Evolutionary conservation across 2,888 invertebrate species (phyloP).

Genomic region (Desoria tigrina): DNA sequence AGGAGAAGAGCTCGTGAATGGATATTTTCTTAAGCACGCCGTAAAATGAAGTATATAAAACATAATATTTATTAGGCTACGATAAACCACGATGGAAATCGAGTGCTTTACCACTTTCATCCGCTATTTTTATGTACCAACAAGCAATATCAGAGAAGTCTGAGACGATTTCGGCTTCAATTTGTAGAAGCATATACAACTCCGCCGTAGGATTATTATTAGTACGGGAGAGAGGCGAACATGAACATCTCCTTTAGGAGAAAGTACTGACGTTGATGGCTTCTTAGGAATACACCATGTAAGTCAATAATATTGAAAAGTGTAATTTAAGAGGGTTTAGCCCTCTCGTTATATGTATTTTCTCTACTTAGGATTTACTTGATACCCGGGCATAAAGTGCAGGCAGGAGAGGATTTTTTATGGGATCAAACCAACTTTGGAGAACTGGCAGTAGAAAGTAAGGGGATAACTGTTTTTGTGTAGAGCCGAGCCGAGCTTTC

Average conservation of each 20-base stretch:
- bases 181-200: background rate
- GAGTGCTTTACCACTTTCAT: slow-evolving; percentile 3
- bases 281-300: background rate
- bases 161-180: background rate
- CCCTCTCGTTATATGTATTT: background rate
- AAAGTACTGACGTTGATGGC: too few species aligned
- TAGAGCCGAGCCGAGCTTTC: slow-evolving; percentile 25
- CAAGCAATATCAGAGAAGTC: too few species aligned
- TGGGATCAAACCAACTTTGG: slow-evolving; percentile 5
- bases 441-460: slow-evolving; percentile 14
- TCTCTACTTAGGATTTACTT: background rate
- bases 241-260: background rate
- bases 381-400: background rate
- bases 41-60: background rate
- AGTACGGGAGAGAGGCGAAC: background rate
- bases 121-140: background rate
- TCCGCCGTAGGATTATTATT: background rate
- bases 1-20: background rate
- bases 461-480: slow-evolving; percentile 32
- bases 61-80: slow-evolving; percentile 1
- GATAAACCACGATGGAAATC: background rate
- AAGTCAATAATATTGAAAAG: slow-evolving; percentile 16
- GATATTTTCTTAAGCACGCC: slow-evolving; percentile 3
- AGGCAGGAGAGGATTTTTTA: slow-evolving; percentile 11
- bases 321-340: slow-evolving; percentile 12